Evolutionary conservation across 2,888 invertebrate genomes (phyloP).

Genomic region (Zonitis immaculata): DNA sequence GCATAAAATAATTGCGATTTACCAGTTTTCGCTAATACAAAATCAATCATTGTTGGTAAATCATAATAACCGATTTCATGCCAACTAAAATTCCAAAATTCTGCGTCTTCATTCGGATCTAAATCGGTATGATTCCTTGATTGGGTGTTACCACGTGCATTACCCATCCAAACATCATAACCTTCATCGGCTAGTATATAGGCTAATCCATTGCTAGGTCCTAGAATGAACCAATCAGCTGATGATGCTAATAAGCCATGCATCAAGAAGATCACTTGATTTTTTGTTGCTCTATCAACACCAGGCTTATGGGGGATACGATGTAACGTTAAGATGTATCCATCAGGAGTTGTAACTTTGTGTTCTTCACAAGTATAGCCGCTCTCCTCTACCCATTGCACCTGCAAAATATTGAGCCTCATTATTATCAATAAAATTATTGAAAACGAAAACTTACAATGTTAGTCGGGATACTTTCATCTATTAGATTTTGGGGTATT

Average conservation of each 20-base stretch:
- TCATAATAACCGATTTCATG: slow-evolving; percentile 78
- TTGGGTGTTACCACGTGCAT: slow-evolving; percentile 32
- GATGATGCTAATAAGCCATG: slow-evolving; percentile 55
- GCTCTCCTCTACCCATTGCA: slow-evolving; percentile 44
- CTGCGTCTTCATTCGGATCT: slow-evolving; percentile 40
- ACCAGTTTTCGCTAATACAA: slow-evolving; percentile 57
- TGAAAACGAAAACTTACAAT: too few species aligned
- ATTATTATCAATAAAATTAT: too few species aligned
- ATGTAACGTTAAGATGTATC: slow-evolving; percentile 55
- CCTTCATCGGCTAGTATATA: slow-evolving; percentile 36
- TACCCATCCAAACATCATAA: slow-evolving; percentile 39
- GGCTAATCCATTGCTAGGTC: slow-evolving; percentile 44
- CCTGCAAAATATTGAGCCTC: too few species aligned
- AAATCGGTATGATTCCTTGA: slow-evolving; percentile 29
- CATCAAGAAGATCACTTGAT: slow-evolving; percentile 48
- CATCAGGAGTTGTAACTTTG: slow-evolving; percentile 52
- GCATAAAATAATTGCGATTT: slow-evolving; percentile 64
- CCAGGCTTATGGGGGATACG: slow-evolving; percentile 51
- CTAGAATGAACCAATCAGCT: slow-evolving; percentile 54
- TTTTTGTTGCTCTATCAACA: slow-evolving; percentile 26
- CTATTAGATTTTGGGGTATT: too few species aligned
- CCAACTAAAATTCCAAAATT: slow-evolving; percentile 58
- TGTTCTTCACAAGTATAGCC: slow-evolving; percentile 49
- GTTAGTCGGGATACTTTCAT: too few species aligned
- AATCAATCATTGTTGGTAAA: slow-evolving; percentile 78